Percentiles rank a stretch among this genome's conserved stretches.
phyloP scores from a whole-genome alignment of 2,113 vertebrate species.

The Nettapus auritus region DNA sequence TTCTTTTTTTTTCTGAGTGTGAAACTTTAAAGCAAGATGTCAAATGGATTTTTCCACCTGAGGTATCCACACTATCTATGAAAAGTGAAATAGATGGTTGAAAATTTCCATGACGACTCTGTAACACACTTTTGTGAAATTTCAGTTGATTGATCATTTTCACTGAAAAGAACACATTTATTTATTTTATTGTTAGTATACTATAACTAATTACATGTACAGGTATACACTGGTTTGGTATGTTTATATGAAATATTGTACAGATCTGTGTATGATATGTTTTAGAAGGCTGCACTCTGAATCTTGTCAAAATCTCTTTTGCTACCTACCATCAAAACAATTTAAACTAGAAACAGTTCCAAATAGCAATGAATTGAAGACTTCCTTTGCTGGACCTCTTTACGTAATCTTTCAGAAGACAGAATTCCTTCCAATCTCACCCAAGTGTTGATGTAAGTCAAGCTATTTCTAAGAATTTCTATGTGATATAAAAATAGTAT shows the following conservation, averaged over 20 bases:
- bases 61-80: neutral
- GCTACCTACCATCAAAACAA: neutral
- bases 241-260: neutral
- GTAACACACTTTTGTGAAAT: neutral
- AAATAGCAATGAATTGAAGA: neutral
- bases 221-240: accelerated
- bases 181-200: neutral
- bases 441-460: neutral
- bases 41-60: neutral
- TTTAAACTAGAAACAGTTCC: neutral
- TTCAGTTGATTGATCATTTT: neutral
- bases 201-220: neutral
- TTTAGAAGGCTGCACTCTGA: neutral
- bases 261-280: neutral
- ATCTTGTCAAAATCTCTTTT: neutral
- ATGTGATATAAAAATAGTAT: neutral
- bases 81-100: neutral
- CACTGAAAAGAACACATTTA: neutral
- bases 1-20: neutral
- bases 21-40: neutral
- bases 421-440: neutral
- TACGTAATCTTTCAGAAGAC: neutral
- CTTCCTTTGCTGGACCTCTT: neutral
- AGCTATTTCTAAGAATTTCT: neutral
- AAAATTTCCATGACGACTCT: neutral